Base-by-base conservation (phyloP, 2,113 vertebrate genomes). In the Orientallactaga bullata region DNA sequence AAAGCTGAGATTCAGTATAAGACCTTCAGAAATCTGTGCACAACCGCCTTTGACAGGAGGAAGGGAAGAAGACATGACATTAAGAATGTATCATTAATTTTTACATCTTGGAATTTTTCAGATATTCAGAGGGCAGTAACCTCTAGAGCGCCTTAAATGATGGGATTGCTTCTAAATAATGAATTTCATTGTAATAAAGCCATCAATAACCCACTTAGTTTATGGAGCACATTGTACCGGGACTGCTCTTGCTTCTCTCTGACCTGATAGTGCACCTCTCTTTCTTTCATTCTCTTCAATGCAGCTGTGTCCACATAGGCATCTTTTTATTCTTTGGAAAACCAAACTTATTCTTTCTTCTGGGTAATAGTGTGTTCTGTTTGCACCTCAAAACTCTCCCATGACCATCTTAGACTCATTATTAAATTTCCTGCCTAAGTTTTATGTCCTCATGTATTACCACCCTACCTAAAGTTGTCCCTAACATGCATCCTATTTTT, bases 131-230 rank as follows among this genome's bases (percentile, higher is more conserved):
- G 74, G 51, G 2, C n/a, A 69, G 8, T 78, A n/a, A 92, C 7
- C 13, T n/a, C 16, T 35, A 61, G 73, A 88, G 20, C 63, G 71
- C 16, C 55, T 12, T 55, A 37, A 80, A 81, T 42, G 61, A 78
- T 66, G n/a, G 51, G 85, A 63, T 55, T 61, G 24, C 39, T 85
- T 83, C 51, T 88, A 66, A 74, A 65, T 37, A 32, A 84, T 55
- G 80, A 24, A 55, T 90, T 10, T 93, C 69, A 55, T 93, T 55
- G 32, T 84, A 94, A 87, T 73, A 71, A 80, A 83, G 23, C 9
- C 23, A 42, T 65, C 6, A 74, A 69, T 42, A 35, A n/a, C 78
- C 58, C 23, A 12, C 69, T 68, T 79, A 42, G 71, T 91, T 93
- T n/a, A 79, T 32, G 35, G 10, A 76, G 30, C 16, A 79, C 72